Evolutionary conservation across 2,113 vertebrate species (phyloP), one percentile per base, ranked within the genome.

Genomic region (Platichthys stellatus): DNA sequence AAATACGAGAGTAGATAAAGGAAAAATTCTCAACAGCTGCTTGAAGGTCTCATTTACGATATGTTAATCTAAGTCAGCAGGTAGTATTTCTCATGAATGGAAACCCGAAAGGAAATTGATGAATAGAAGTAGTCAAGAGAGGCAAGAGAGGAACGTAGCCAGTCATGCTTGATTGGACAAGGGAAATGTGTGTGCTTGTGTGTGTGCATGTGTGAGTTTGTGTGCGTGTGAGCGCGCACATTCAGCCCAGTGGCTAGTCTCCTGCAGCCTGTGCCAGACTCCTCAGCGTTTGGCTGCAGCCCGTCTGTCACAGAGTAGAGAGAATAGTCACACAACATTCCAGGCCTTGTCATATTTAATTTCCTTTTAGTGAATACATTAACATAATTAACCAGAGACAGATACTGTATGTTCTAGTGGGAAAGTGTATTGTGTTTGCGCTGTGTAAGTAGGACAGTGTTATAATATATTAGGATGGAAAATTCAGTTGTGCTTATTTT

Each of bases 241-340:
- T 9, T n/a, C 51, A 54, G 51, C 51, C 51, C 51, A 54, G 20
- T 18, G 47, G 47, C 47, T 20, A 54, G 18, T 54, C 51, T 54
- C 51, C 51, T 54, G 51, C 51, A 54, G 51, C 20, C 51, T 49
- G 51, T 54, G 90, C 88, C 92, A 92, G 90, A 90, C 88, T 79
- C 74, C 69, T 89, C 89, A 81, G 82, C 60, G 61, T 86, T 85
- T 84, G 83, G 82, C 84, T 74, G 69, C 73, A 74, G 61, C 49
- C 67, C 53, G 67, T 83, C 85, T 90, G 86, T 78, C 78, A 75
- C 80, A 23, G 38, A 84, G 59, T 56, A 84, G 68, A 67, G 54
- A 76, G 75, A 83, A 69, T 21, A n/a, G 51, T 54, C 51, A 35
- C 63, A 67, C 23, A 78, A 66, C 68, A 79, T 82, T 63, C 69